Percentiles rank a stretch among this genome's conserved stretches.
Evolutionary conservation across 2,888 invertebrate species (phyloP).

Genomic region (Mythimna loreyi): DNA sequence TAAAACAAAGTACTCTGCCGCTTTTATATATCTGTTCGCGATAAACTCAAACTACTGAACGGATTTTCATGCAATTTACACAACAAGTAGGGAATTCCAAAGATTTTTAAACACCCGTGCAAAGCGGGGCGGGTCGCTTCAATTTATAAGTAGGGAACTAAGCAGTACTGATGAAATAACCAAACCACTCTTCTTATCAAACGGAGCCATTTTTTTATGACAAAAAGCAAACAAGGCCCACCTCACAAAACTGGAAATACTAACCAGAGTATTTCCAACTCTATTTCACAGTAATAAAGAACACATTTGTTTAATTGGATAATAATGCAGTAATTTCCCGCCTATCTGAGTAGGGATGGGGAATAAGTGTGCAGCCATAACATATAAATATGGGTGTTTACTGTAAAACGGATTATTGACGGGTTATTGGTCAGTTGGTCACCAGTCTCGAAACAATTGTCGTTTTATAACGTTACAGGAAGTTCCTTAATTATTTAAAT

Average conservation of each 20-base stretch:
- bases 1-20: no score
- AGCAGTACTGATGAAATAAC: neutral
- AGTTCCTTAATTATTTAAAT: neutral
- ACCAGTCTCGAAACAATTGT: conserved; percentile 14
- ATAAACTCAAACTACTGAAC: no score
- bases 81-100: no score
- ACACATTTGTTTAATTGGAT: neutral
- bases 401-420: conserved; percentile 1
- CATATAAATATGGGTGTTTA: conserved; percentile 33
- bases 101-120: no score
- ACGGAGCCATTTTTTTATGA: neutral
- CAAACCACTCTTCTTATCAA: neutral
- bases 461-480: neutral
- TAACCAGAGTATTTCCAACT: conserved; percentile 6
- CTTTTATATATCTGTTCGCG: no score
- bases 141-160: neutral
- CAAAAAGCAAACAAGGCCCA: neutral
- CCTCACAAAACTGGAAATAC: neutral
- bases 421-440: neutral
- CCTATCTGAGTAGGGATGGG: neutral
- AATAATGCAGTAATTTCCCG: neutral
- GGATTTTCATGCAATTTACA: no score
- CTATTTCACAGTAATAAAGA: conserved; percentile 14
- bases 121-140: no score
- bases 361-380: neutral